Conservation (phyloP, 2,797 vertebrate genomes). For the Pelodytes ibericus region DNA sequence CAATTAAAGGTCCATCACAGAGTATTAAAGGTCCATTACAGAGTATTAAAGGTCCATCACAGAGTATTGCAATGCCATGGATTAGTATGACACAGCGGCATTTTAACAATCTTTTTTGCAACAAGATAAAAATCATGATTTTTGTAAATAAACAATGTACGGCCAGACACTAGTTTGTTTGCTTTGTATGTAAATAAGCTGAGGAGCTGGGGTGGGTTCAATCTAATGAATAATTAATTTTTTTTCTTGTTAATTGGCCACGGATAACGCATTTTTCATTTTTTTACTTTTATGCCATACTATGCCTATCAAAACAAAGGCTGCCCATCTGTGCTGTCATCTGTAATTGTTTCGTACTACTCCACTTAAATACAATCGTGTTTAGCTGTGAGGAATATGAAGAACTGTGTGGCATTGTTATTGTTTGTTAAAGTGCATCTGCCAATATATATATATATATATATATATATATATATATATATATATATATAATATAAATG, state of each 20-base stretch:
- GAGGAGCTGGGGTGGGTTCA: neutral
- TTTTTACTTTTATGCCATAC: neutral
- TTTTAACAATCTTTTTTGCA: too few species aligned
- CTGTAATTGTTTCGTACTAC: neutral
- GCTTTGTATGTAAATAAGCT: neutral
- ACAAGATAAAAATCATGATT: too few species aligned
- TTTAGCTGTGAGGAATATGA: neutral
- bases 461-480: too few species aligned
- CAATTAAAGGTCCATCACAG: too few species aligned
- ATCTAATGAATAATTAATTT: neutral
- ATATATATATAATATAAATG: too few species aligned
- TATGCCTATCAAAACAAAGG: neutral
- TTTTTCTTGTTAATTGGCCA: neutral
- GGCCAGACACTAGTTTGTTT: neutral
- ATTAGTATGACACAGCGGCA: too few species aligned
- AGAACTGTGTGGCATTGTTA: neutral
- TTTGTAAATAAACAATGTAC: too few species aligned
- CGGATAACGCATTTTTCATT: too few species aligned
- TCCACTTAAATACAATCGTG: neutral
- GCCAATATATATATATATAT: too few species aligned
- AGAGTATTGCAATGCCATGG: too few species aligned
- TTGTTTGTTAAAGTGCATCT: neutral
- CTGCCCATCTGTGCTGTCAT: neutral
- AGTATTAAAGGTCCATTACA: too few species aligned
- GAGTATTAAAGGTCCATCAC: too few species aligned